Conservation (phyloP, 2,113 vertebrate species). For the Cnemophilus loriae region DNA sequence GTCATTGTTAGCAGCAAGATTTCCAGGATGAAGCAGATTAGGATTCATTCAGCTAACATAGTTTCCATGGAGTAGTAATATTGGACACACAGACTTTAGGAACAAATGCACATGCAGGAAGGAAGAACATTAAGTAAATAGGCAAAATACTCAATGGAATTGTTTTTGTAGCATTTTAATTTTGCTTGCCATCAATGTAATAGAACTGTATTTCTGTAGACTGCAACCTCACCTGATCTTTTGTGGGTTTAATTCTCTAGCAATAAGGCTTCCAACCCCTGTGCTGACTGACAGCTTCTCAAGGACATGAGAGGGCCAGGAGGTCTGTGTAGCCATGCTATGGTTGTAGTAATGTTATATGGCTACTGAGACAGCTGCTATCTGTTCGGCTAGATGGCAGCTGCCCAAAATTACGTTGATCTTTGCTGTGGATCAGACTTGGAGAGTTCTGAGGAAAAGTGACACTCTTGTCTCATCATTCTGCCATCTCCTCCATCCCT, state of each 20-base stretch:
- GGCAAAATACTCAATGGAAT: conserved; percentile 17
- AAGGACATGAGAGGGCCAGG: neutral
- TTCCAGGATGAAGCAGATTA: conserved; percentile 53
- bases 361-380: neutral
- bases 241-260: neutral
- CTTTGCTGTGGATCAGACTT: neutral
- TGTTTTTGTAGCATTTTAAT: neutral
- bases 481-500: neutral
- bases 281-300: neutral
- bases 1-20: conserved; percentile 25
- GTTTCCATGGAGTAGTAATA: conserved; percentile 31
- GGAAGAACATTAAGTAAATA: conserved; percentile 13
- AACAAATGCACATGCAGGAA: conserved; percentile 28
- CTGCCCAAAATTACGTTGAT: neutral
- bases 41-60: conserved; percentile 27
- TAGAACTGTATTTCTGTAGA: neutral
- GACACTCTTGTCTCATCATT: neutral
- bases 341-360: neutral
- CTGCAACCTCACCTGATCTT: neutral
- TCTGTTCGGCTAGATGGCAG: neutral
- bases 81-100: neutral
- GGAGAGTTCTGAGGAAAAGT: neutral
- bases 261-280: neutral
- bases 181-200: neutral
- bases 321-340: neutral